Conservation (phyloP, 92 coral and sea anemone genomes). For the Actinostola sp. region DNA sequence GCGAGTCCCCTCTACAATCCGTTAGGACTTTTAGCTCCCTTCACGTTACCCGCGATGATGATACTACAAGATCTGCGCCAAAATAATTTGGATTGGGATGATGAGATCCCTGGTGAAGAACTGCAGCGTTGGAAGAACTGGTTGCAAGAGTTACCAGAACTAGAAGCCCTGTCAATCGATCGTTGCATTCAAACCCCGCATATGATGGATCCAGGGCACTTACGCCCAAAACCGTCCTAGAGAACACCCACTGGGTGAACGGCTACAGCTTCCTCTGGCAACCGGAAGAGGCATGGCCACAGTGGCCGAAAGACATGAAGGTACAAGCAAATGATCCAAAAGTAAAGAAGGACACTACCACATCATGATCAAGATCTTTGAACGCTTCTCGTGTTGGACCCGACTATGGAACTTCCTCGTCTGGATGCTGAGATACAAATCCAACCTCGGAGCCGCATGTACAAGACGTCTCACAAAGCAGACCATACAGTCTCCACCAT, state of each 20-base stretch:
- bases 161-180: slow-evolving; percentile 4
- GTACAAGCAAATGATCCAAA: no score
- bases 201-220: no score
- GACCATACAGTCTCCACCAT: no score
- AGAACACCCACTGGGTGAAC: background rate
- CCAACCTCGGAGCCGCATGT: no score
- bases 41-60: slow-evolving; percentile 13
- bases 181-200: slow-evolving; percentile 13
- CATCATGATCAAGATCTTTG: no score
- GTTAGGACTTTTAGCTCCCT: slow-evolving; percentile 31
- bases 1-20: slow-evolving; percentile 40
- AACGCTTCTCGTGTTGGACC: no score
- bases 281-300: background rate
- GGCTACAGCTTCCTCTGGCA: background rate
- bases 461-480: no score
- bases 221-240: no score
- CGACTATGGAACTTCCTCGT: no score
- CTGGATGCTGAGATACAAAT: no score
- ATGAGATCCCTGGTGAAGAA: slow-evolving; percentile 17
- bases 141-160: slow-evolving; percentile 18
- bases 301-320: background rate
- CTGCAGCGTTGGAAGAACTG: slow-evolving; percentile 10
- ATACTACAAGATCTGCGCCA: slow-evolving; percentile 35
- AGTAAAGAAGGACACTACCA: no score
- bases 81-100: slow-evolving; percentile 33